Conservation (phyloP, 2,888 invertebrate genomes). For the Stenotaenia linearis region DNA sequence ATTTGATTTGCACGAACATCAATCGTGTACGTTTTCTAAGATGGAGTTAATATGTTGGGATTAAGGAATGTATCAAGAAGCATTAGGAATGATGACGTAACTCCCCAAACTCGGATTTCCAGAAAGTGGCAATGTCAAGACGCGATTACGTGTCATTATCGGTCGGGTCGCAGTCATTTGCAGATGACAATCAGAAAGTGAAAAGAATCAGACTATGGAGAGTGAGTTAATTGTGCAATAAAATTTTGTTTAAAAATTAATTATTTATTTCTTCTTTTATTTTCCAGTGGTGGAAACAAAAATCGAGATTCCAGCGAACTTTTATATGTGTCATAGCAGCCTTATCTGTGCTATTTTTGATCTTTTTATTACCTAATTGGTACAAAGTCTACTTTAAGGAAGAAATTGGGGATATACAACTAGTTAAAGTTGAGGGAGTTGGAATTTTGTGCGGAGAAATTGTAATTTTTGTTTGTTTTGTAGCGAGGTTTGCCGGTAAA, state of each 20-base stretch:
- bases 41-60: not conserved
- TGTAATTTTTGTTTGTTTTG: too few species aligned
- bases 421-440: too few species aligned
- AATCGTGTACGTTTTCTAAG: too few species aligned
- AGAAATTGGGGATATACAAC: too few species aligned
- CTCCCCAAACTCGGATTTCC: not conserved
- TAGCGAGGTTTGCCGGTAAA: too few species aligned
- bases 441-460: too few species aligned
- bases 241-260: not conserved
- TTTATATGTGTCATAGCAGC: conserved; percentile 61
- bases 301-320: conserved; percentile 75
- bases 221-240: not conserved
- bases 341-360: conserved; percentile 51
- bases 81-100: not conserved
- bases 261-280: conserved; percentile 32
- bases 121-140: not conserved
- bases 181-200: conserved; percentile 1
- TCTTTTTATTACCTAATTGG: conserved; percentile 24
- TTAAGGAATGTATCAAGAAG: not conserved
- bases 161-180: not conserved
- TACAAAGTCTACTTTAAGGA: too few species aligned
- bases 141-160: not conserved
- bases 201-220: not conserved
- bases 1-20: not conserved
- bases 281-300: conserved; percentile 76